Conservation (phyloP, 2,888 invertebrate species). For the Sphaeridia pumilis region DNA sequence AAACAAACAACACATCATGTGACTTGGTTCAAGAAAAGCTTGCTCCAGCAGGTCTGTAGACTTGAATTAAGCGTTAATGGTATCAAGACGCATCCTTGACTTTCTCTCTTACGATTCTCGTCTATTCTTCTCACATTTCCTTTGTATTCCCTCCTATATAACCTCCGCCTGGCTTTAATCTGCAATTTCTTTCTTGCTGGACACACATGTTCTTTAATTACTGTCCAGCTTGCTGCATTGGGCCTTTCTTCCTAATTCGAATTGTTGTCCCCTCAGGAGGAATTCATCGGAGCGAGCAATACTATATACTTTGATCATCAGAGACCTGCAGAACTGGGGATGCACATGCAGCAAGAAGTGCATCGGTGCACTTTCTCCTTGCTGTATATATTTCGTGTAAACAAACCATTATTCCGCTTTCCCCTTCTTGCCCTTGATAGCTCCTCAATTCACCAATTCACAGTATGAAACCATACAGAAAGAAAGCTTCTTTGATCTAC, state of each 20-base stretch:
- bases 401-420: background rate
- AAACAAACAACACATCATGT: no score
- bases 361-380: background rate
- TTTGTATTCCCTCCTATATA: background rate
- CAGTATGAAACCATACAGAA: no score
- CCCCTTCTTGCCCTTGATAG: background rate
- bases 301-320: no score
- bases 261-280: background rate
- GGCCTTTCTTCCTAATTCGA: background rate
- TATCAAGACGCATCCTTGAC: no score
- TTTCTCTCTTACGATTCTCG: background rate
- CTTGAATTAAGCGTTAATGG: no score
- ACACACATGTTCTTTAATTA: background rate
- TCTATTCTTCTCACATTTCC: background rate
- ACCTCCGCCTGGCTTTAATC: background rate
- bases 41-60: no score
- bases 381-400: background rate
- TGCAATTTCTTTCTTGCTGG: background rate
- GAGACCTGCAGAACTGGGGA: no score
- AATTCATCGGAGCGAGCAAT: background rate
- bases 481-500: background rate
- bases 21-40: no score
- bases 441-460: background rate
- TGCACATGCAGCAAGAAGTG: no score
- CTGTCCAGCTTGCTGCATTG: background rate